These are phyloP conservation scores for Acanthaster planci DNA, from an alignment of 35 echinoderm and acorn worm genomes.

Conservation along the genomic window DNA sequence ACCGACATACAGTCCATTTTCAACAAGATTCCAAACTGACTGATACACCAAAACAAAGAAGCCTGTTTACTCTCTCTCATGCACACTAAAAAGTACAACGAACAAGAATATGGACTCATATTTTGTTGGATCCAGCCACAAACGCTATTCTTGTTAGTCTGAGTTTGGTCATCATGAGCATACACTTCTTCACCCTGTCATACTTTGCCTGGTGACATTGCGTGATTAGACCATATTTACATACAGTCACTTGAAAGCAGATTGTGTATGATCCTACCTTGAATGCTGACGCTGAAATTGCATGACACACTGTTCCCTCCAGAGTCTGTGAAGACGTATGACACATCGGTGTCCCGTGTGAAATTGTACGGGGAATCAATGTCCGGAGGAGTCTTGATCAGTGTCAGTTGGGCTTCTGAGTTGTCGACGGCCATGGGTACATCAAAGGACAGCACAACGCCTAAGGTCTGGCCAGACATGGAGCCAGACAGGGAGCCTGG, in stretches of 20 bases:
- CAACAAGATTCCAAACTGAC: too few species aligned
- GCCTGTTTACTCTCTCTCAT: too few species aligned
- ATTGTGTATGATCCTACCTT: slow-evolving; percentile 28
- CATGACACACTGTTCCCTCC: slow-evolving; percentile 50
- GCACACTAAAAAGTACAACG: too few species aligned
- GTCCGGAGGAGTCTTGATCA: slow-evolving; percentile 36
- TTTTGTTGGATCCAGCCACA: too few species aligned
- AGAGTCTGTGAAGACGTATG: slow-evolving; percentile 55
- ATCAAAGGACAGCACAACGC: slow-evolving; percentile 47
- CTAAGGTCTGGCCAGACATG: slow-evolving; percentile 15
- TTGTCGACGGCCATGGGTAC: slow-evolving; percentile 58
- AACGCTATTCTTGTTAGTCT: too few species aligned
- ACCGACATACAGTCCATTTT: too few species aligned
- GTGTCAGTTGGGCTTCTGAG: slow-evolving; percentile 20
- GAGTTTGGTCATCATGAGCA: too few species aligned
- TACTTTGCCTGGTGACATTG: too few species aligned
- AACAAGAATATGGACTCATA: too few species aligned
- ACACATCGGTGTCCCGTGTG: slow-evolving; percentile 46
- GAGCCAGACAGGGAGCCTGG: slow-evolving; percentile 51
- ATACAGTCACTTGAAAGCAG: neutral
- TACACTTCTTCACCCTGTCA: too few species aligned
- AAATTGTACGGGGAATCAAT: slow-evolving; percentile 63
- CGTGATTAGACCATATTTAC: too few species aligned
- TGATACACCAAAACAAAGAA: too few species aligned
- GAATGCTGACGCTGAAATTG: slow-evolving; percentile 52